These are phyloP conservation scores for Ochotona curzoniae DNA, from an alignment of 2,113 vertebrate species.

Conservation along the genomic window DNA sequence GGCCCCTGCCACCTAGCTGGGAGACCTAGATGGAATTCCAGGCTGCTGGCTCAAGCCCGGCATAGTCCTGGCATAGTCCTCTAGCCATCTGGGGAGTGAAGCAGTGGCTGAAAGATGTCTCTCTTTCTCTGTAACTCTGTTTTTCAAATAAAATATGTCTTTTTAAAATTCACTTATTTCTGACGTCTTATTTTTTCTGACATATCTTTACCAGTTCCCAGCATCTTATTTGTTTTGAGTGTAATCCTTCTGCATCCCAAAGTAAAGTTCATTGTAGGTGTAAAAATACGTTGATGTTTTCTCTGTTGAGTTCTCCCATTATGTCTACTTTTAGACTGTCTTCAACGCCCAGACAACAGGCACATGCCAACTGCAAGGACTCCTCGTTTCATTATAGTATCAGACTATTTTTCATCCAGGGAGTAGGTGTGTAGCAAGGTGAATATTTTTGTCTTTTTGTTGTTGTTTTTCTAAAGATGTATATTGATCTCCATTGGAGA, in stretches of 20 bases:
- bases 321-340: neutral
- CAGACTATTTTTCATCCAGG: neutral
- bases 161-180: too few species aligned
- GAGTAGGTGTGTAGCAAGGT: neutral
- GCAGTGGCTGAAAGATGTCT: too few species aligned
- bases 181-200: neutral
- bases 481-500: too few species aligned
- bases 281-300: neutral
- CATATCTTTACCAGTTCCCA: neutral
- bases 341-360: neutral
- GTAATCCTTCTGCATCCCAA: neutral
- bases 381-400: neutral
- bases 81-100: too few species aligned
- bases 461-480: too few species aligned
- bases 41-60: too few species aligned
- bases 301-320: neutral
- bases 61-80: too few species aligned
- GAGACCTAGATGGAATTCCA: too few species aligned
- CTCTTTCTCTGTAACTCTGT: too few species aligned
- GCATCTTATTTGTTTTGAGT: neutral
- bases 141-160: too few species aligned
- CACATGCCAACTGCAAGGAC: neutral
- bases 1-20: too few species aligned
- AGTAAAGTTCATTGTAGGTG: neutral
- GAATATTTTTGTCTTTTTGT: neutral